A percentile compares a stretch with the other conserved stretches of the same genome.
Evolutionary conservation across 2,797 vertebrate species (phyloP).

Genomic region (Forpus xanthops): DNA sequence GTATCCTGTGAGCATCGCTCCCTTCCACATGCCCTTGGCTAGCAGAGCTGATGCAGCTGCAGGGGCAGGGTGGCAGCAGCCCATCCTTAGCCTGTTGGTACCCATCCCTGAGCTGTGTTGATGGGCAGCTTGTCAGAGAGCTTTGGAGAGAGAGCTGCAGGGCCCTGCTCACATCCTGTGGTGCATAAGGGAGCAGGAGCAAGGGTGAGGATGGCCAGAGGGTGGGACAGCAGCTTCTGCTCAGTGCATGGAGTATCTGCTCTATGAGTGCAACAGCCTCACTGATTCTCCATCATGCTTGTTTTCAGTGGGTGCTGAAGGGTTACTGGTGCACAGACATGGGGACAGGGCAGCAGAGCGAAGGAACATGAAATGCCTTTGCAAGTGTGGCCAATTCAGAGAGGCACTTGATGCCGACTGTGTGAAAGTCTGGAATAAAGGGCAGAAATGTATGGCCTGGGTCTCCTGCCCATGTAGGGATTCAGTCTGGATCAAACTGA

Average conservation of each 20-base stretch:
- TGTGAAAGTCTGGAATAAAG: not conserved
- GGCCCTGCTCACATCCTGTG: not conserved
- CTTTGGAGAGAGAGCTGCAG: not conserved
- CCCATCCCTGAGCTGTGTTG: not conserved
- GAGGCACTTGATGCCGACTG: not conserved
- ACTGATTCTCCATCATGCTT: rapidly evolving
- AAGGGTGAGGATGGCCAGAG: not conserved
- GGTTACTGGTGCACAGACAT: not conserved
- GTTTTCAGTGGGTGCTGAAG: not conserved
- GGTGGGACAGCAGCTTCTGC: not conserved
- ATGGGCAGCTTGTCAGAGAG: not conserved
- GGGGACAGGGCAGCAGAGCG: not conserved
- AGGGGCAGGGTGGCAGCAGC: not conserved
- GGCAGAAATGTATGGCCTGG: not conserved
- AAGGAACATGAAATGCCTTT: not conserved
- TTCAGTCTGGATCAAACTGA: not conserved
- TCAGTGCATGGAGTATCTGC: not conserved
- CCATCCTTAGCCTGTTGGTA: not conserved
- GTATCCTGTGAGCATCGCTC: rapidly evolving
- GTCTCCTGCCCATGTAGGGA: rapidly evolving
- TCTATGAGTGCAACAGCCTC: not conserved
- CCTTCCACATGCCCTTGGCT: rapidly evolving
- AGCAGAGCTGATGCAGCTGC: rapidly evolving
- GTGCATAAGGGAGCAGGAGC: not conserved
- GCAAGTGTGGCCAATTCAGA: not conserved